Base-by-base conservation (phyloP, 2,797 vertebrate genomes). In the Bryconaethiops microstoma region DNA sequence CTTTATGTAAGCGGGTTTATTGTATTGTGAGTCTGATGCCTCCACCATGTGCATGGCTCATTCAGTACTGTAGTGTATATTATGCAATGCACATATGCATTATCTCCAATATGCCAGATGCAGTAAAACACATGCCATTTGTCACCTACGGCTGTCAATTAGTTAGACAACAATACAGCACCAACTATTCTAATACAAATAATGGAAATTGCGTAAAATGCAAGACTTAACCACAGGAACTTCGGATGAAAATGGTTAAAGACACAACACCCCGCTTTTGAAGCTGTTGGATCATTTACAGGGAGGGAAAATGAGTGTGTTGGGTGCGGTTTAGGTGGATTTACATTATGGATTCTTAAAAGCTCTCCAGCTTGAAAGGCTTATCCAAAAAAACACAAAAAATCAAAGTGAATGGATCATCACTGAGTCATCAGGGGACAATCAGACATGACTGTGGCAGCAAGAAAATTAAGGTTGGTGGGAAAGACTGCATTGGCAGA, bases 1-100 rank as follows among this genome's bases (percentile, higher is more conserved):
- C 80, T 92, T 92, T 92, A 93, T 81, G 82, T 92, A 92, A 93
- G 89, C 85, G 9, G 52, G 76, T 83, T 86, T 50, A 84, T 87
- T 86, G 83, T 81, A 86, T 78, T 77, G 84, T 68, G 84, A 80
- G 85, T 87, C 78, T 72, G 6, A 82, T n/a, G 86, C 83, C 82
- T 69, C 79, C 87, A 82, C 81, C 63, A 88, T 89, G 74, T 68
- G 81, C 52, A 80, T 65, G 74, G 64, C 67, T 40, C 17, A 81
- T 19, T 80, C 84, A 84, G 69, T 77, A 25, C 86, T 73, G 77
- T 77, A 21, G 0, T 57, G 17, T 69, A 78, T 82, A 82, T 92
- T 92, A 92, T 64, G 90, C 88, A 92, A 91, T 57, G 79, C 74
- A 85, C 83, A 85, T 57, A 78, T 39, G 68, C 19, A 57, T 21